Conservation (phyloP, 2,888 invertebrate genomes). For the Notodromas monacha region DNA sequence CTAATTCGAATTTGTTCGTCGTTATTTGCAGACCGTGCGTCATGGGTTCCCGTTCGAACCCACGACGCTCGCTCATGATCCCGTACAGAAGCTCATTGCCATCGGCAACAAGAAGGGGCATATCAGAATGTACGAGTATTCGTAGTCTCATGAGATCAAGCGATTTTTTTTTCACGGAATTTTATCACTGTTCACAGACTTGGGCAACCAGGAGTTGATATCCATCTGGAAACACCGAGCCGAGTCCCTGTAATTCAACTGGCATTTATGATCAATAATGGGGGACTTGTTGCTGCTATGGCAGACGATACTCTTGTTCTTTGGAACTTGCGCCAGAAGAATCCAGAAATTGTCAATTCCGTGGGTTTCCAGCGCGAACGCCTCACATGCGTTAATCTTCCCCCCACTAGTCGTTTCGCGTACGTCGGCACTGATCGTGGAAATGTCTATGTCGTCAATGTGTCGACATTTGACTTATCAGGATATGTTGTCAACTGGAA, state of each 20-base stretch:
- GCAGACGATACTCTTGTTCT: constrained; percentile 83
- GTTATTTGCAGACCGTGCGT: constrained; percentile 30
- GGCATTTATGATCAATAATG: constrained; percentile 86
- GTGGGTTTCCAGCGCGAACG: constrained; percentile 88
- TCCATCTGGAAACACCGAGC: constrained; percentile 43
- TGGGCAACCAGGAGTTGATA: constrained; percentile 86
- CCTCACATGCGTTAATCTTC: constrained; percentile 64
- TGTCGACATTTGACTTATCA: constrained; percentile 77
- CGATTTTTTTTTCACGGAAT: too few species aligned
- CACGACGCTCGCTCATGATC: constrained; percentile 86
- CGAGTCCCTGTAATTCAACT: constrained; percentile 42
- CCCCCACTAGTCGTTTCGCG: constrained; percentile 90
- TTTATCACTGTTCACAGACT: constrained; percentile 26
- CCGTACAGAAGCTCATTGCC: constrained; percentile 78
- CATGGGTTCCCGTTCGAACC: constrained; percentile 97
- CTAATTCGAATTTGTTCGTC: too few species aligned
- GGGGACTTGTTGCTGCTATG: constrained; percentile 72
- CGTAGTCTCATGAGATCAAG: too few species aligned
- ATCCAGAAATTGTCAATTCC: constrained; percentile 73
- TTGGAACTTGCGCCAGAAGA: constrained; percentile 86
- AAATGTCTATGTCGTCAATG: constrained; percentile 85
- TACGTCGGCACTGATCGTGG: constrained; percentile 93
- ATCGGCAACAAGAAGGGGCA: constrained; percentile 85
- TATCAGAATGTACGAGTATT: constrained; percentile 84
- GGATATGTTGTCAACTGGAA: constrained; percentile 99